These are phyloP conservation scores for Limosa lapponica DNA, from an alignment of 2,797 vertebrate species.

Conservation along the genomic window DNA sequence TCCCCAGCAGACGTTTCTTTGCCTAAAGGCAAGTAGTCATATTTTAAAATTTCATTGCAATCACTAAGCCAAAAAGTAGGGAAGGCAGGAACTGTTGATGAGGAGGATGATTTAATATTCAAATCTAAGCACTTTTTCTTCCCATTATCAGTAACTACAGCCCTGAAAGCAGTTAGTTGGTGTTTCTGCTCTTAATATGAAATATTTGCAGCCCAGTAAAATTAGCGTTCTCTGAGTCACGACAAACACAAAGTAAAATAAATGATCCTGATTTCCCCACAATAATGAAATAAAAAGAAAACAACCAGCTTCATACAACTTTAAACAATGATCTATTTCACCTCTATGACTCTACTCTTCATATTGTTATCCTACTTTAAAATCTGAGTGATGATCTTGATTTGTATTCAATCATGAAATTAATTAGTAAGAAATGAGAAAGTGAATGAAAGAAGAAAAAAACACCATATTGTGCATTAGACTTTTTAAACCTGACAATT, in stretches of 20 bases:
- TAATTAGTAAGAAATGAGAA: constrained; percentile 33
- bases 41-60: neutral
- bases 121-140: neutral
- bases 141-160: neutral
- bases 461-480: neutral
- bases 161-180: neutral
- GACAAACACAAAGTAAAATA: neutral
- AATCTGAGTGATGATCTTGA: too few species aligned
- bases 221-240: neutral
- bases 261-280: neutral
- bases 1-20: neutral
- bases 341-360: neutral
- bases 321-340: neutral
- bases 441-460: neutral
- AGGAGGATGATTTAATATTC: neutral
- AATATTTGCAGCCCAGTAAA: neutral
- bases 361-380: neutral
- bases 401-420: too few species aligned
- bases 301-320: neutral
- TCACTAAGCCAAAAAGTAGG: neutral
- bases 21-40: neutral
- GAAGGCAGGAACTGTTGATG: neutral
- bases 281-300: neutral
- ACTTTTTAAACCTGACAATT: constrained; percentile 26
- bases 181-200: neutral